Conservation (phyloP, 2,888 invertebrate species). For the Pteria penguin region DNA sequence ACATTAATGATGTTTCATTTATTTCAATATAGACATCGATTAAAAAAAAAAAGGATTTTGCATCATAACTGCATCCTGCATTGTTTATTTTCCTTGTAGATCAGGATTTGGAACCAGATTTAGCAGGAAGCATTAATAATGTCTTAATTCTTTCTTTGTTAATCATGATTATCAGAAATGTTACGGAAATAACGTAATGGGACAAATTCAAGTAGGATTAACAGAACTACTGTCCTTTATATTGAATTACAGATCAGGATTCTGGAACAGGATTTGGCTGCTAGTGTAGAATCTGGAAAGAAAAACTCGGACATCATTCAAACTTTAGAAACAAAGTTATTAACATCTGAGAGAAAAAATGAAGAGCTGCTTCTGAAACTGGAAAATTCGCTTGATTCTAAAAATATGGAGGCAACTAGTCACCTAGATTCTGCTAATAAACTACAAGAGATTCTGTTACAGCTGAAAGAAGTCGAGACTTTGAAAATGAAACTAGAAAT, state of each 20-base stretch:
- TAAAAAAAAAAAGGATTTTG: no score
- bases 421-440: conserved; percentile 48
- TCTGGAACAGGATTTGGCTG: conserved; percentile 30
- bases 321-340: conserved; percentile 38
- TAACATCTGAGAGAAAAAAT: conserved; percentile 44
- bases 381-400: conserved; percentile 36
- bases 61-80: no score
- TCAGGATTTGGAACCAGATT: no score
- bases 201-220: background rate
- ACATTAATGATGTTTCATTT: no score
- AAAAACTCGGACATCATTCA: conserved; percentile 41
- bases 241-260: conserved; percentile 22
- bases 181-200: no score
- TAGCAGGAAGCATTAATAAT: no score
- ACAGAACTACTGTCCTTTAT: background rate
- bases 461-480: conserved; percentile 44
- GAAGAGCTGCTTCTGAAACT: conserved; percentile 45
- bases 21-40: no score
- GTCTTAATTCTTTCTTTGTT: no score
- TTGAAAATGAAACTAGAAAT: conserved; percentile 35
- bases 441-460: conserved; percentile 40
- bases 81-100: no score
- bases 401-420: conserved; percentile 42
- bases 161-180: no score
- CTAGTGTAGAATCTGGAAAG: conserved; percentile 16